These are phyloP conservation scores for Mareca penelope DNA, from an alignment of 2,797 vertebrate genomes.

Conservation along the genomic window DNA sequence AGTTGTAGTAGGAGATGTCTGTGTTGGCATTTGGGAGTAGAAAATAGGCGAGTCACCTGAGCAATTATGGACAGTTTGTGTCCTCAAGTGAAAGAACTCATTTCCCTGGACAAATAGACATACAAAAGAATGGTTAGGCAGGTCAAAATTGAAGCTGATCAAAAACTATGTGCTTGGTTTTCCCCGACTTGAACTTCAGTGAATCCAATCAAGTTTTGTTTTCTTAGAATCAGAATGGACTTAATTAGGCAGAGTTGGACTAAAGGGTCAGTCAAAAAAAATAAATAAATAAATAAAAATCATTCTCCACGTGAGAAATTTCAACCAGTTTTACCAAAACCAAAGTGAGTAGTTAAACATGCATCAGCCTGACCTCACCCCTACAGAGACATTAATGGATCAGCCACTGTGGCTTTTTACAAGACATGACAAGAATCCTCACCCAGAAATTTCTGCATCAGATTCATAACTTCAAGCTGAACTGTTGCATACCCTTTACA, in stretches of 20 bases:
- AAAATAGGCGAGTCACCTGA: neutral
- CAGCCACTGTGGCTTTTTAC: neutral
- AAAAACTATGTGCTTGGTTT: neutral
- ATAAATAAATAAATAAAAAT: neutral
- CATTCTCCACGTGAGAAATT: neutral
- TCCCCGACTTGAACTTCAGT: neutral
- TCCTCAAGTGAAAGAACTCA: neutral
- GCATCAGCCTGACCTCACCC: neutral
- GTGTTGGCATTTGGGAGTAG: neutral
- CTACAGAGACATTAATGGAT: neutral
- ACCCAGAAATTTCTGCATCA: conserved; percentile 3
- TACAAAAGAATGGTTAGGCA: neutral
- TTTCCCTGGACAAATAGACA: neutral
- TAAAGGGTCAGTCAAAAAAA: neutral
- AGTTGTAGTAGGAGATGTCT: neutral
- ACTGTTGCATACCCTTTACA: neutral
- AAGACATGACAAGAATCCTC: neutral
- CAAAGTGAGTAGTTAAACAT: neutral
- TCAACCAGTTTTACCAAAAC: neutral
- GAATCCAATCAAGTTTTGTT: neutral
- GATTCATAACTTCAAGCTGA: neutral
- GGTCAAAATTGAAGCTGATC: neutral
- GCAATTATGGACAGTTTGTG: neutral
- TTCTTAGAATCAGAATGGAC: neutral
- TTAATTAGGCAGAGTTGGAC: neutral